Percentiles rank a stretch among this genome's conserved stretches.
These are phyloP conservation scores for Mastomys coucha DNA, from an alignment of 2,113 vertebrate species.

Conservation along the genomic window DNA sequence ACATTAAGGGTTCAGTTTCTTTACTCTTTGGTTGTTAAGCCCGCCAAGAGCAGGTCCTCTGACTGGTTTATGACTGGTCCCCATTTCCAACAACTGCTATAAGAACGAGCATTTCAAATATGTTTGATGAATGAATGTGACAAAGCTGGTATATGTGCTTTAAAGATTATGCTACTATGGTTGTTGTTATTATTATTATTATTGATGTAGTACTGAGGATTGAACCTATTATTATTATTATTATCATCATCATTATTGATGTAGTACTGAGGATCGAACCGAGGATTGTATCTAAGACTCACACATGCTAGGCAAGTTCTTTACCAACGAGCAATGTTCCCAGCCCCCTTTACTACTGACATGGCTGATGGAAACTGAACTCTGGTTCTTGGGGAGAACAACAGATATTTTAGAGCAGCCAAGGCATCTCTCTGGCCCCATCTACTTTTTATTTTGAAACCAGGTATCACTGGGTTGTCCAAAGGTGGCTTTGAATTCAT, in stretches of 20 bases:
- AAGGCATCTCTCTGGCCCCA: not conserved
- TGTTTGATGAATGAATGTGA: not conserved
- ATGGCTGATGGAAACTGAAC: not conserved
- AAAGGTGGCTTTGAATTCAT: not conserved
- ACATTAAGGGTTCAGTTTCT: not conserved
- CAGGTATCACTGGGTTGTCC: not conserved
- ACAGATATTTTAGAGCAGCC: not conserved
- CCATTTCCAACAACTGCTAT: not conserved
- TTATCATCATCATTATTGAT: not conserved
- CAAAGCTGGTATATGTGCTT: not conserved
- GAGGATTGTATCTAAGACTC: too few species aligned
- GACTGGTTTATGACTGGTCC: not conserved
- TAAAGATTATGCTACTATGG: not conserved
- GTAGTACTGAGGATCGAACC: not conserved
- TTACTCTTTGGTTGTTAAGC: not conserved
- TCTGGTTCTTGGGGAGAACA: not conserved
- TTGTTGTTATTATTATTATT: not conserved
- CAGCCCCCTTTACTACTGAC: too few species aligned
- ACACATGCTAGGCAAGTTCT: not conserved
- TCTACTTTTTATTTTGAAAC: not conserved
- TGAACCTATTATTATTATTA: too few species aligned
- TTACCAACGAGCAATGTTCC: not conserved
- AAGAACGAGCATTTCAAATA: not conserved
- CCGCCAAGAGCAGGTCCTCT: not conserved
- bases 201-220: not conserved